Evolutionary conservation across 2,797 vertebrate genomes (phyloP).

Genomic region (Acipenser ruthenus): DNA sequence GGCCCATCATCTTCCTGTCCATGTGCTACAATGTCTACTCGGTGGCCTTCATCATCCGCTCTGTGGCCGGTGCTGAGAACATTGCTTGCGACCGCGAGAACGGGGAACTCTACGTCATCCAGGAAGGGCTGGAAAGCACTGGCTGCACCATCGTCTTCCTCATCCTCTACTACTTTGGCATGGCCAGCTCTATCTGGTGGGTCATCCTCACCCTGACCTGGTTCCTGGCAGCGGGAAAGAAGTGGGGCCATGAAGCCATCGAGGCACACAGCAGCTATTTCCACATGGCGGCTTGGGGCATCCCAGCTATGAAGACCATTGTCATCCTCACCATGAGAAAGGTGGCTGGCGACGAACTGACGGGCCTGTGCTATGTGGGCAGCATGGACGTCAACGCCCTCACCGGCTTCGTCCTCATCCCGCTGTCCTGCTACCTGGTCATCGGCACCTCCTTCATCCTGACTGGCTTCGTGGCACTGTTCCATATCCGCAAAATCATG

Average conservation of each 20-base stretch:
- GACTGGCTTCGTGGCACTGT: conserved; percentile 91
- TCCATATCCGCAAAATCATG: conserved; percentile 96
- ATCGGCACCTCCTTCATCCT: conserved; percentile 94
- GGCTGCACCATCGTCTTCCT: conserved; percentile 96
- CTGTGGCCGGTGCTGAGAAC: conserved; percentile 83
- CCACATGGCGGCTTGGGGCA: conserved; percentile 94
- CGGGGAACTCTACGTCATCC: conserved; percentile 85
- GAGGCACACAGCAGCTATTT: conserved; percentile 97
- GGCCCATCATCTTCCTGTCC: conserved; percentile 96
- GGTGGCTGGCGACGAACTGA: conserved; percentile 91
- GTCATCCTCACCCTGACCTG: conserved; percentile 93
- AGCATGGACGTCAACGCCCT: conserved; percentile 79
- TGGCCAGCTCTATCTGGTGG: conserved; percentile 98
- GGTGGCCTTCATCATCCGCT: conserved; percentile 89
- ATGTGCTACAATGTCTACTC: conserved; percentile 98
- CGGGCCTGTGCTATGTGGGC: conserved; percentile 90
- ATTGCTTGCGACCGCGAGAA: conserved; percentile 91
- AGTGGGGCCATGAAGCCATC: conserved; percentile 96
- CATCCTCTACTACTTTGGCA: conserved; percentile 94
- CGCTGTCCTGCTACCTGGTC: conserved; percentile 88
- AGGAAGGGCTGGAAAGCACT: conserved; percentile 90
- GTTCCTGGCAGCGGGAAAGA: conserved; percentile 94
- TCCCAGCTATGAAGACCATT: conserved; percentile 91
- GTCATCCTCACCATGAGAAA: conserved; percentile 91
- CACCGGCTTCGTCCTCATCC: conserved; percentile 87